These are phyloP conservation scores for Oophaga pumilio DNA, from an alignment of 2,113 vertebrate species.

Conservation along the genomic window DNA sequence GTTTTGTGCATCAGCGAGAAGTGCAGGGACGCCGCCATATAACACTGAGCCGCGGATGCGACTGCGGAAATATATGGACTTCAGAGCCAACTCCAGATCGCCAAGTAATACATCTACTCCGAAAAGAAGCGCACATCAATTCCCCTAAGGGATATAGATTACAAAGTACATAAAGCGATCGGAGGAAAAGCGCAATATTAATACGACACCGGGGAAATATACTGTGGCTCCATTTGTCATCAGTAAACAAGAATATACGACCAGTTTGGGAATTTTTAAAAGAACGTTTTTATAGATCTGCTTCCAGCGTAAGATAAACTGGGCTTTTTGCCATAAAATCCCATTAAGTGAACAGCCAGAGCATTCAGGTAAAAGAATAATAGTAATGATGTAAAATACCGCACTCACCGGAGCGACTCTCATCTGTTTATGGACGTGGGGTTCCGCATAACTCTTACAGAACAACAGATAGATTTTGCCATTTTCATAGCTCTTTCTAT, in stretches of 20 bases:
- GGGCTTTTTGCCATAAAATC: conserved; percentile 55
- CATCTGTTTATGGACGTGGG: background rate
- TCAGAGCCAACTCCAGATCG: conserved; percentile 33
- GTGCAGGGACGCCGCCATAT: conserved; percentile 41
- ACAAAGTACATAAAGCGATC: conserved; percentile 17
- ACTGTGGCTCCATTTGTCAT: conserved; percentile 38
- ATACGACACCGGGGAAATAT: conserved; percentile 41
- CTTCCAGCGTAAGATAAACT: conserved; percentile 34
- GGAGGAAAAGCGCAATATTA: conserved; percentile 38
- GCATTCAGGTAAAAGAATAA: conserved; percentile 33
- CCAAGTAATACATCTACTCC: conserved; percentile 30
- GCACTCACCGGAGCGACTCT: background rate
- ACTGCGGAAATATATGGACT: background rate
- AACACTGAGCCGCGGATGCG: background rate
- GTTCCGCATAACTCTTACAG: background rate
- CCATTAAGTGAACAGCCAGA: conserved; percentile 53
- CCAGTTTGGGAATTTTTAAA: conserved; percentile 39
- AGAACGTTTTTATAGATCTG: conserved; percentile 43
- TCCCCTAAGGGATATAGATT: conserved; percentile 32
- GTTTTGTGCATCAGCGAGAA: background rate
- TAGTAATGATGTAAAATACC: conserved; percentile 36
- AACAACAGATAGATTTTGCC: conserved; percentile 6
- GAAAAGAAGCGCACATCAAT: conserved; percentile 50
- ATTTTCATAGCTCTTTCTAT: background rate
- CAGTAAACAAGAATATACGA: conserved; percentile 46